phyloP scores from a whole-genome alignment of 2,888 invertebrate species.

The Drosophila cognata region DNA sequence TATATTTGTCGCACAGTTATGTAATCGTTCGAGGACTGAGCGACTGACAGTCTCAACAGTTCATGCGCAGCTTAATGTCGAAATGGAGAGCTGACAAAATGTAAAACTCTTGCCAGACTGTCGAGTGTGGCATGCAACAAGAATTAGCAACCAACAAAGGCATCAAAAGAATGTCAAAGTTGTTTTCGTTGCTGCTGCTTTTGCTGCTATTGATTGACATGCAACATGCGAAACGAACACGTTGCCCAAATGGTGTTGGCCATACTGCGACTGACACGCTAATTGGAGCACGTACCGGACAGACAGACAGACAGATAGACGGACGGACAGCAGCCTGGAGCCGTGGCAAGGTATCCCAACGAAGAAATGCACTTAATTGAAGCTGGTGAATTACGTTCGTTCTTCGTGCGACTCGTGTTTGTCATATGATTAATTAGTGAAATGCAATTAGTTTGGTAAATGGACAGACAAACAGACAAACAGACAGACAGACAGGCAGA shows the following conservation, averaged over 20 bases:
- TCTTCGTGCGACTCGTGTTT: constrained; percentile 30
- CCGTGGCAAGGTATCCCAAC: constrained; percentile 23
- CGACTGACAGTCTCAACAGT: constrained; percentile 17
- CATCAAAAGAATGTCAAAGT: constrained; percentile 41
- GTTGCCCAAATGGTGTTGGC: constrained; percentile 54
- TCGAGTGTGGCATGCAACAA: constrained; percentile 68
- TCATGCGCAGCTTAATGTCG: constrained; percentile 59
- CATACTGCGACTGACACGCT: constrained; percentile 54
- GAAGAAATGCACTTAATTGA: constrained; percentile 76
- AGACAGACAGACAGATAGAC: constrained; percentile 2
- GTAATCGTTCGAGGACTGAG: not conserved
- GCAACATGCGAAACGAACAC: constrained; percentile 53
- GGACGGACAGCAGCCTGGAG: constrained; percentile 5
- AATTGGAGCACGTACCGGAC: constrained; percentile 70
- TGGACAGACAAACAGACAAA: no score
- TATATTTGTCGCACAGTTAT: not conserved
- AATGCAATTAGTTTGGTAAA: constrained; percentile 12
- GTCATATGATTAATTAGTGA: constrained; percentile 73
- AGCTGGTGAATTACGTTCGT: constrained; percentile 46
- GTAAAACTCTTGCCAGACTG: constrained; percentile 40
- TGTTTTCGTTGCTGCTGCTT: constrained; percentile 7
- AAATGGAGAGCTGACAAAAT: constrained; percentile 49
- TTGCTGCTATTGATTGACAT: constrained; percentile 71
- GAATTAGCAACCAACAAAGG: constrained; percentile 60
- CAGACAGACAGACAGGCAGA: not conserved